Base-by-base conservation (phyloP, 2,113 vertebrate genomes). In the Merops nubicus region DNA sequence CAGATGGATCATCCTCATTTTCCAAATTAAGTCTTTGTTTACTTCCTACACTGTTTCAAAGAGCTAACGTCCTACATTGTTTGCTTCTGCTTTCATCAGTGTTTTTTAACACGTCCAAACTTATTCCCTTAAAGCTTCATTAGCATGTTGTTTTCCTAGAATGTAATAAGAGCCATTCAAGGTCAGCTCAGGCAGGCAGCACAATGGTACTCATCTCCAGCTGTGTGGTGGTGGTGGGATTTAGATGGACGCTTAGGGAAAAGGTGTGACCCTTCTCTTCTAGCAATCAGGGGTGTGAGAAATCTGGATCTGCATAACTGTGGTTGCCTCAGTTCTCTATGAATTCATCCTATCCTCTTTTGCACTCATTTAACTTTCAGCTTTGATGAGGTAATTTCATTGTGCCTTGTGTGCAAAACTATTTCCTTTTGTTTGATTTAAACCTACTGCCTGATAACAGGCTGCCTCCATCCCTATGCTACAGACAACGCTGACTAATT, bases 1-100 rank as follows among this genome's bases (percentile, higher is more conserved):
- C 95, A 95, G 90, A 94, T 95, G 88, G 85, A 67, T 83, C 88
- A 88, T 78, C 81, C 0, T 1, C 70, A 63, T 90, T 93, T 96
- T 97, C 90, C 96, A 86, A 80, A 69, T 62, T 43, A 88, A 91
- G 85, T 60, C 51, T 92, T 83, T 85, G 87, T 96, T 96, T 94
- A 90, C 29, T 90, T 90, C 85, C 75, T 93, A 70, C 6, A 8
- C 47, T 54, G 75, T 93, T 94, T 94, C 88, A 92, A 75, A 91
- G 64, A 89, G 51, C 64, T 83, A 53, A 72, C 28, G 43, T 82
- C 57, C 34, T 77, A 34, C 45, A 43, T 90, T 73, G 33, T 88
- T 93, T 91, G 63, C 67, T 94, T 86, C 79, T 91, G 13, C 48
- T 88, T 93, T 90, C 68, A 68, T 77, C 6, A 0, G 8, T 88